Conservation (phyloP, 2,797 vertebrate genomes). For the Hydrocynus forskahlii region DNA sequence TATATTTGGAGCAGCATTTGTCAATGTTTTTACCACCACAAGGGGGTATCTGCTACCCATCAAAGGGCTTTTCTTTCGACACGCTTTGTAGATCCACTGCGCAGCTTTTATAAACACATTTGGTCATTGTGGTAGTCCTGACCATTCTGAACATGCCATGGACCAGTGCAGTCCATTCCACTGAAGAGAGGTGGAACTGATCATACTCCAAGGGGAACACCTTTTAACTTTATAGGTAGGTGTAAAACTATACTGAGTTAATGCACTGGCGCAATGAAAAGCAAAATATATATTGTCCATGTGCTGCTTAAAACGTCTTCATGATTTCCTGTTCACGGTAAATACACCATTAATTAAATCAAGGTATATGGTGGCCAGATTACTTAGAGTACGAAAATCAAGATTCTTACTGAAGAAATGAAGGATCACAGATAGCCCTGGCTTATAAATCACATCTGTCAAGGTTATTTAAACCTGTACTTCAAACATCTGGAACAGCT, state of each 20-base stretch:
- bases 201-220: background rate
- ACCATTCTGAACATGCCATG: too few species aligned
- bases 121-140: background rate
- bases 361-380: too few species aligned
- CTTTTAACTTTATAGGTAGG: background rate
- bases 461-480: too few species aligned
- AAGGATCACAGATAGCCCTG: background rate
- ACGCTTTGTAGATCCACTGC: background rate
- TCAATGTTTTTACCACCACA: slow-evolving; percentile 22
- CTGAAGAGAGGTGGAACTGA: background rate
- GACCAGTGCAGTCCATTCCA: background rate
- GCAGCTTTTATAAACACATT: background rate
- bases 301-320: background rate
- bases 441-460: background rate
- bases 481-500: background rate
- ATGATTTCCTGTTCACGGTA: background rate
- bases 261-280: background rate
- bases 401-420: background rate
- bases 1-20: background rate
- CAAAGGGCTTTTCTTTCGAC: background rate
- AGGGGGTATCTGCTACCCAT: slow-evolving; percentile 29
- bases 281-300: background rate
- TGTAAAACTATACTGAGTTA: background rate
- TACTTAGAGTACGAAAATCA: background rate
- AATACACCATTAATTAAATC: background rate